These are phyloP conservation scores for Cacoxenus indagator DNA, from an alignment of 2,888 invertebrate species.

Conservation along the genomic window DNA sequence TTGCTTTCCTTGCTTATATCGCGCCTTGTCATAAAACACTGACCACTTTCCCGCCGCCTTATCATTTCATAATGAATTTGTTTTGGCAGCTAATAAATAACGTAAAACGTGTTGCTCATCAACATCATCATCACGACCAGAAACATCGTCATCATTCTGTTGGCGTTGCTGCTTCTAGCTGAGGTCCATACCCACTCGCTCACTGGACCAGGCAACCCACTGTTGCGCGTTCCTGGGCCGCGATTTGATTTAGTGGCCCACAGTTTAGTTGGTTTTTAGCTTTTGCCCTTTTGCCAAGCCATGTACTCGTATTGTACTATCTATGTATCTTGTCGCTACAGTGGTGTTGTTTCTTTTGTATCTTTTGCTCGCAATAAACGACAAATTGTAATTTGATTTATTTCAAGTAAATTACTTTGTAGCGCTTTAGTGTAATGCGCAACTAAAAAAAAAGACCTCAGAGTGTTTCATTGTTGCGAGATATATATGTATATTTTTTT, in stretches of 20 bases:
- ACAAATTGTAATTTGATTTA: conserved; percentile 66
- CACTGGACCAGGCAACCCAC: conserved; percentile 36
- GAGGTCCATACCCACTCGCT: not conserved
- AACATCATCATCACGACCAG: conserved; percentile 51
- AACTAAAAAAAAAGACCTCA: too few relatives aligned
- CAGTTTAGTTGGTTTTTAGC: conserved; percentile 62
- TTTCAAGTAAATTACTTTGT: conserved; percentile 54
- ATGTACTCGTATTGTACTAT: not conserved
- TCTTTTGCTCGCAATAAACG: conserved; percentile 34
- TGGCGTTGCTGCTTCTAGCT: not conserved
- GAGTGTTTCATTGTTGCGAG: too few relatives aligned
- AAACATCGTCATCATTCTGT: not conserved
- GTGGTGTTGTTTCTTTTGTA: not conserved
- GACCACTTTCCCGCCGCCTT: conserved; percentile 37
- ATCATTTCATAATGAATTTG: conserved; percentile 64
- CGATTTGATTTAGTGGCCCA: conserved; percentile 57
- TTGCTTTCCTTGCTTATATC: not conserved
- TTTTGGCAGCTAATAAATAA: conserved; percentile 65
- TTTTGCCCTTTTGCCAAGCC: conserved; percentile 49
- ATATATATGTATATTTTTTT: not conserved
- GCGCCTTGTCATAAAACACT: not conserved
- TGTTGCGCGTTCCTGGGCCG: conserved; percentile 30
- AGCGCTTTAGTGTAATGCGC: conserved; percentile 24
- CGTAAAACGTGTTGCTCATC: conserved; percentile 51
- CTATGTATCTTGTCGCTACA: conserved; percentile 22